Evolutionary conservation across 2,888 invertebrate genomes (phyloP), one percentile per base, ranked within the genome.

Genomic region (Ctena decussata): DNA sequence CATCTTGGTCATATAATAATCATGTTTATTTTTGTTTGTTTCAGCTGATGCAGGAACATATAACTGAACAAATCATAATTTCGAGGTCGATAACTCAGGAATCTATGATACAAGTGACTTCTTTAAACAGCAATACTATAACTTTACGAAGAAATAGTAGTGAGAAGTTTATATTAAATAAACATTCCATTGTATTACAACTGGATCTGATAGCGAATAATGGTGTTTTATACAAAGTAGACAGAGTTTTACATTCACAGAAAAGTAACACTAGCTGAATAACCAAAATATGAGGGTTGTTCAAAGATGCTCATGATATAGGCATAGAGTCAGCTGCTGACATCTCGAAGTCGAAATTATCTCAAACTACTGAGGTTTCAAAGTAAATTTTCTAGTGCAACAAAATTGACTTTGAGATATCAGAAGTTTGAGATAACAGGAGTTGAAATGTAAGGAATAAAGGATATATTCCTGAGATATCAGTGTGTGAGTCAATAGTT

Each of bases 1-100:
- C n/a, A n/a, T n/a, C n/a, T n/a, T n/a, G n/a, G n/a, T n/a, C n/a
- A n/a, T n/a, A n/a, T n/a, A n/a, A n/a, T n/a, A 41, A 11, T 41
- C 15, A 41, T 41, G 12, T 21, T 49, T 49, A 49, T 21, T 8
- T 49, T 24, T 8, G 8, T 57, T 57, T n/a, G 5, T 86, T 90
- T 11, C 91, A 96, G 96, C 94, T 96, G 21, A 94, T 96, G 18
- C 95, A 95, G 82, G 96, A 96, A 82, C 96, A 96, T 90, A 94
- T 96, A 12, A 94, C 96, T 24, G 85, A 89, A 46, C 80, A 90
- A 11, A 80, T 91, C 82, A 72, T 93, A 0, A 85, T 91, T 15
- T 82, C 86, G 27, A 87, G 91, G 46, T 77, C 87, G 11, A 79
- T 93, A 1, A 74, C 87, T 3, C 81, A 85, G 0, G 76, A 79